Conservation (phyloP, 53 echinoderm and acorn worm species). For the Patiria pectinifera region DNA sequence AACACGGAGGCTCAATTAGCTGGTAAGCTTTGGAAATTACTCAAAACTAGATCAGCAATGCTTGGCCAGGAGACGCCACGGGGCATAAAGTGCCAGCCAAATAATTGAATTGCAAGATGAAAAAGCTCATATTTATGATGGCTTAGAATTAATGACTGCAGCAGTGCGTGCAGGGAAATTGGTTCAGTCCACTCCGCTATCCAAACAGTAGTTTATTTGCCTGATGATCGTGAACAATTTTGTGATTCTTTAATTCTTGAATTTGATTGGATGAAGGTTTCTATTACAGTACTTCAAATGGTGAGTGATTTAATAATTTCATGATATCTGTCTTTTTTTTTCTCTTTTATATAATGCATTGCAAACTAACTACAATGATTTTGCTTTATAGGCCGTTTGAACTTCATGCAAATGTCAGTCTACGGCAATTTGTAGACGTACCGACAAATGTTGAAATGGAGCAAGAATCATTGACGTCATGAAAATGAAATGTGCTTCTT, state of each 20-base stretch:
- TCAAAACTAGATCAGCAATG: constrained; percentile 6
- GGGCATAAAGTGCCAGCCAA: neutral
- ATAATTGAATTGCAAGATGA: constrained; percentile 41
- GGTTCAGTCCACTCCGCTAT: neutral
- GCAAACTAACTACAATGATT: no score
- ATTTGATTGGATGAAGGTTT: neutral
- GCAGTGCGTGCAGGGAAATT: neutral
- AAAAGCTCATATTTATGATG: constrained; percentile 24
- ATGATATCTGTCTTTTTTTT: no score
- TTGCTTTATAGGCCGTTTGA: no score
- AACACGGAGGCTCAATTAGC: neutral
- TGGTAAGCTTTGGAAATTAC: constrained; percentile 14
- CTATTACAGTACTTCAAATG: neutral
- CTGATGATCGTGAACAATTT: neutral
- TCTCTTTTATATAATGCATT: no score
- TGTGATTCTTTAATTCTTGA: neutral
- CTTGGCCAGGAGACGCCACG: neutral
- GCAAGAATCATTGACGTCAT: no score
- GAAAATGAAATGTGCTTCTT: no score
- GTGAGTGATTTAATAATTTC: neutral
- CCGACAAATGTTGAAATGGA: no score
- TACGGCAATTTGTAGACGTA: no score
- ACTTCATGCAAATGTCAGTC: no score
- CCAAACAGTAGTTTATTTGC: neutral
- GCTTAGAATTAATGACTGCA: constrained; percentile 20